Conservation (phyloP, 2,888 invertebrate species). For the Microdon myrmicae region DNA sequence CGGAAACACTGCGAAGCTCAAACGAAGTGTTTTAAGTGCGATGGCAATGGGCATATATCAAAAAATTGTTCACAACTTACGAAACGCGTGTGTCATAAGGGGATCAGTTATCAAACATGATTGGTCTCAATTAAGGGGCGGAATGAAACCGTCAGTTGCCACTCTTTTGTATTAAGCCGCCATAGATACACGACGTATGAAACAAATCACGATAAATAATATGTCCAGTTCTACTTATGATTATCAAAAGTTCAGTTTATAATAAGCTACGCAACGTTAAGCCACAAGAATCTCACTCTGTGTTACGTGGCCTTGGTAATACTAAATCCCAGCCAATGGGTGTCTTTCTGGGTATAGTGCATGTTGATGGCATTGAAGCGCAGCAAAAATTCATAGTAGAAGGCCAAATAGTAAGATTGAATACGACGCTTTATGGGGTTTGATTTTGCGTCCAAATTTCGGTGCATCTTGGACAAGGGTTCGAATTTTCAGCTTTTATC, state of each 20-base stretch:
- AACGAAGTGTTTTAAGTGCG: slow-evolving; percentile 7
- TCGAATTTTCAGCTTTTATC: neutral
- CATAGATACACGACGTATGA: neutral
- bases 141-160: no score
- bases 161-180: no score
- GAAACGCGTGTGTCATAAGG: slow-evolving; percentile 1
- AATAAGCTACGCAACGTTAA: neutral
- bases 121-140: no score
- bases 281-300: neutral
- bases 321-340: neutral
- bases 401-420: neutral
- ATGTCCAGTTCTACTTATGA: slow-evolving; percentile 1
- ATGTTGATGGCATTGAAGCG: no score
- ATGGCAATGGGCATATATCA: slow-evolving; percentile 5
- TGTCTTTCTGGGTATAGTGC: neutral
- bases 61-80: neutral
- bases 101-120: no score
- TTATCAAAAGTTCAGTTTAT: slow-evolving; percentile 4
- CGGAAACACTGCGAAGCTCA: no score
- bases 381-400: neutral
- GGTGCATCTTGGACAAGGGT: no score
- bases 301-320: slow-evolving; percentile 1
- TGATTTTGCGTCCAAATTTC: neutral
- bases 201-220: slow-evolving; percentile 9
- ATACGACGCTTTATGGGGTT: neutral